These are phyloP conservation scores for Epizoanthus rinbou DNA, from an alignment of 92 coral and sea anemone species.

Conservation along the genomic window DNA sequence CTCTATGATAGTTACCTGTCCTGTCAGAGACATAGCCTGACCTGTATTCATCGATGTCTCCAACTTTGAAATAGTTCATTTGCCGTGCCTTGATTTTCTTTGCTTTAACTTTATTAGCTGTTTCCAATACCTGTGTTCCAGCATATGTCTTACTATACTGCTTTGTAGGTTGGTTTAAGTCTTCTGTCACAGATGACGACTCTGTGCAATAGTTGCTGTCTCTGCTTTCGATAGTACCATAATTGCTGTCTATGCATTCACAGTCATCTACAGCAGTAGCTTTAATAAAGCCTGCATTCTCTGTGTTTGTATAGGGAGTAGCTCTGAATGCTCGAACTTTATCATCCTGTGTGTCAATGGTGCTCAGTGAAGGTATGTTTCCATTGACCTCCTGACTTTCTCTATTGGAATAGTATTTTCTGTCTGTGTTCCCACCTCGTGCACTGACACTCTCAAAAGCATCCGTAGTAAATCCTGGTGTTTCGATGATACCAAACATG, in stretches of 20 bases:
- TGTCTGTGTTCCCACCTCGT: constrained; percentile 66
- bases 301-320: constrained; percentile 45
- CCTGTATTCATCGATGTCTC: constrained; percentile 67
- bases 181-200: constrained; percentile 74
- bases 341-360: constrained; percentile 32
- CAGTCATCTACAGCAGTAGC: constrained; percentile 92
- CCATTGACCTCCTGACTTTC: constrained; percentile 57
- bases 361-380: constrained; percentile 40
- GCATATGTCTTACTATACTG: constrained; percentile 57
- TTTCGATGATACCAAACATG: constrained; percentile 80
- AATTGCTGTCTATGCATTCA: constrained; percentile 81
- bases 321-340: constrained; percentile 48
- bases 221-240: constrained; percentile 90
- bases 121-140: constrained; percentile 54
- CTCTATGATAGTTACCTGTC: constrained; percentile 37
- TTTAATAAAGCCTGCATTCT: constrained; percentile 71
- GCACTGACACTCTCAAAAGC: constrained; percentile 91
- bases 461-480: constrained; percentile 76
- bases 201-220: constrained; percentile 97
- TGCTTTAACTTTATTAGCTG: constrained; percentile 46
- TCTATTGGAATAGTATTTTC: constrained; percentile 60
- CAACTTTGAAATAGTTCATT: constrained; percentile 65
- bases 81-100: constrained; percentile 57
- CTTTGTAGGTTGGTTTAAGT: constrained; percentile 50
- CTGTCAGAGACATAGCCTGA: constrained; percentile 53